Conservation (phyloP, 2,797 vertebrate genomes). For the Helarctos malayanus region DNA sequence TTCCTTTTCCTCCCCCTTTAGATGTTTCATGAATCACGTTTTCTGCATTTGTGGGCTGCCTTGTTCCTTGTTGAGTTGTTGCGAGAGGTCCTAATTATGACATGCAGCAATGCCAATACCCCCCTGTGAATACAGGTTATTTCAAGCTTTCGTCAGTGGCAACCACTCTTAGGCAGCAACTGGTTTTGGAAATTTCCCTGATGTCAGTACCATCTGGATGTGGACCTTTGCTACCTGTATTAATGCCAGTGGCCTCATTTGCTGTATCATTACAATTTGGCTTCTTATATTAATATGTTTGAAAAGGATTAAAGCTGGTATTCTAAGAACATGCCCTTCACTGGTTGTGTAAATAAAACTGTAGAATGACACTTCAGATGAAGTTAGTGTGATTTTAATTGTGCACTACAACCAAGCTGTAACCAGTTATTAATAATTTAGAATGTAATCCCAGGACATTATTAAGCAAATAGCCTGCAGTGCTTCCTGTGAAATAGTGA, state of each 20-base stretch:
- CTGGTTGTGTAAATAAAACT: slow-evolving; percentile 94
- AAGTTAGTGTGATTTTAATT: slow-evolving; percentile 93
- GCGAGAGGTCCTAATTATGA: slow-evolving; percentile 93
- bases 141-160: slow-evolving; percentile 95
- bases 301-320: slow-evolving; percentile 95
- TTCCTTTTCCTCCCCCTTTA: slow-evolving; percentile 79
- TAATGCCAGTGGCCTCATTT: slow-evolving; percentile 96
- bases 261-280: slow-evolving; percentile 96
- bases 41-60: slow-evolving; percentile 91
- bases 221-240: slow-evolving; percentile 94
- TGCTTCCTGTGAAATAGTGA: slow-evolving; percentile 92
- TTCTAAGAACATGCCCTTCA: slow-evolving; percentile 94
- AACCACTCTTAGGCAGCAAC: slow-evolving; percentile 94
- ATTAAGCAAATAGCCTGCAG: slow-evolving; percentile 91
- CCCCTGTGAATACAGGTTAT: slow-evolving; percentile 94
- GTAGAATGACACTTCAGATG: slow-evolving; percentile 92
- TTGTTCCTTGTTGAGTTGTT: slow-evolving; percentile 92
- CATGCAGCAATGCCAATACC: slow-evolving; percentile 94
- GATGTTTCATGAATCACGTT: slow-evolving; percentile 92
- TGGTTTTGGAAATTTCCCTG: slow-evolving; percentile 95
- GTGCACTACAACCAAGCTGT: slow-evolving; percentile 92
- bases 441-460: slow-evolving; percentile 92
- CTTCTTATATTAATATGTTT: slow-evolving; percentile 94
- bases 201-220: slow-evolving; percentile 93
- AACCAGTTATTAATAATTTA: slow-evolving; percentile 90